Evolutionary conservation across 2,113 vertebrate genomes (phyloP).

Genomic region (Morphnarchus princeps): DNA sequence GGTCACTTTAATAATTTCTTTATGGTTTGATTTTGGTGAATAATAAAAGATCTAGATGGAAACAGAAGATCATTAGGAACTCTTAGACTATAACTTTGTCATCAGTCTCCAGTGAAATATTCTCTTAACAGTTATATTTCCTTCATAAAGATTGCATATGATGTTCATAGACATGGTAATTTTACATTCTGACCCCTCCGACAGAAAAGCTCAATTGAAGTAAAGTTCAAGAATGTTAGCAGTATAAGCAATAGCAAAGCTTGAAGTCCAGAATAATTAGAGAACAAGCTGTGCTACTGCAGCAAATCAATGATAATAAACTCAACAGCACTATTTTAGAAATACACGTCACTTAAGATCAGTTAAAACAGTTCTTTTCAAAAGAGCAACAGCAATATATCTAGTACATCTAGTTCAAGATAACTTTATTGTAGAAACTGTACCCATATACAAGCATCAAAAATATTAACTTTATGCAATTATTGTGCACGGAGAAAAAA

Average conservation of each 20-base stretch:
- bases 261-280: background rate
- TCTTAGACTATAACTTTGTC: background rate
- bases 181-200: background rate
- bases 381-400: background rate
- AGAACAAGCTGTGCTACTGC: background rate
- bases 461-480: background rate
- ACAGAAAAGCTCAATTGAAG: background rate
- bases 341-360: background rate
- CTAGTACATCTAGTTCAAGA: background rate
- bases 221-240: background rate
- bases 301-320: background rate
- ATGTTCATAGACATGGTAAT: background rate
- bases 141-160: background rate
- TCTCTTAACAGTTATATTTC: background rate
- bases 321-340: background rate
- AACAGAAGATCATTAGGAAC: background rate
- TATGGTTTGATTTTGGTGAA: background rate
- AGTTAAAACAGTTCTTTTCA: background rate
- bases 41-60: background rate
- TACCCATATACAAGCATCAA: background rate
- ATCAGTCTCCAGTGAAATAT: background rate
- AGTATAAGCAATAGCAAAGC: background rate
- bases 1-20: background rate
- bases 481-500: background rate
- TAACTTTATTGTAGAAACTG: background rate